phyloP scores from a whole-genome alignment of 2,888 invertebrate genomes.

The Microplitis manilae region DNA sequence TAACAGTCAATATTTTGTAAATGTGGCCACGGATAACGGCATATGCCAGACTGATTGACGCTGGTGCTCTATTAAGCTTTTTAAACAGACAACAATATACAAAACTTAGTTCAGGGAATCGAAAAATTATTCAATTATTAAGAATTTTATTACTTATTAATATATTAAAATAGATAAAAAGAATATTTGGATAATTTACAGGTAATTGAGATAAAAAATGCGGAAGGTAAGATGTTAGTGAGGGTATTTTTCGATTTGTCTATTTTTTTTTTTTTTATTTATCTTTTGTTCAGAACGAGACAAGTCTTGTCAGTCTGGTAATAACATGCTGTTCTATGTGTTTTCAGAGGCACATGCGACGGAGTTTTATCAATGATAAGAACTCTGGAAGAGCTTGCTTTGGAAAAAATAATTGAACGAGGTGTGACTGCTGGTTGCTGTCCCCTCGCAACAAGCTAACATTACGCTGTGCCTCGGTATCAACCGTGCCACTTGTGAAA shows the following conservation, averaged over 20 bases:
- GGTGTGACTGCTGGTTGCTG: conserved; percentile 68
- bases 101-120: conserved; percentile 13
- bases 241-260: conserved; percentile 24
- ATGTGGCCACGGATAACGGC: conserved; percentile 71
- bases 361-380: conserved; percentile 70
- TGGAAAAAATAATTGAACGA: conserved; percentile 67
- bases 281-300: conserved; percentile 47
- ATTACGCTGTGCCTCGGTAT: conserved; percentile 69
- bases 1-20: conserved; percentile 57
- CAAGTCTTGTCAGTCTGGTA: conserved; percentile 71
- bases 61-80: conserved; percentile 54
- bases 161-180: conserved; percentile 13
- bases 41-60: conserved; percentile 71
- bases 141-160: background rate
- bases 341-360: conserved; percentile 72
- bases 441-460: conserved; percentile 67
- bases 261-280: background rate
- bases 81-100: background rate
- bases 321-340: conserved; percentile 71
- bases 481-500: conserved; percentile 66
- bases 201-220: conserved; percentile 10
- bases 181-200: conserved; percentile 30
- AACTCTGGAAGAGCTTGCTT: conserved; percentile 70
- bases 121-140: conserved; percentile 26
- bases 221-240: conserved; percentile 31